Evolutionary conservation across 1,140 invertebrate genomes (phyloP).

Genomic region (Heliconius nattereri): DNA sequence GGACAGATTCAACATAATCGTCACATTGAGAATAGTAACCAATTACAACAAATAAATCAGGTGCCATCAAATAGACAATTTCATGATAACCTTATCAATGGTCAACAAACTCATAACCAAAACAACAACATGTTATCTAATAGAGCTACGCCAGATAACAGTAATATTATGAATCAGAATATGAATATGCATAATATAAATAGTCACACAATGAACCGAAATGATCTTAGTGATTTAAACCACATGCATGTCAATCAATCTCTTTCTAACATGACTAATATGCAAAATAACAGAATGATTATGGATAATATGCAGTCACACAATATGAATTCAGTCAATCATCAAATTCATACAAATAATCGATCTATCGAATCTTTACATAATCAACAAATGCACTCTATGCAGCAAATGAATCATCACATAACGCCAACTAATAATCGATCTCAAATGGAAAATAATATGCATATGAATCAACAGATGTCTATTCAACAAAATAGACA

Average conservation of each 20-base stretch:
- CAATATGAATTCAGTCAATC: conserved; percentile 62
- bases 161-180: conserved; percentile 64
- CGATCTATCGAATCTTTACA: conserved; percentile 72
- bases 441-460: conserved; percentile 66
- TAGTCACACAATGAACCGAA: conserved; percentile 63
- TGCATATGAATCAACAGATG: conserved; percentile 74
- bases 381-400: conserved; percentile 68
- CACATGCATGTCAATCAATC: conserved; percentile 76
- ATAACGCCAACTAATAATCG: conserved; percentile 57
- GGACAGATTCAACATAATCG: conserved; percentile 75
- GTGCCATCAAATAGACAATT: conserved; percentile 60
- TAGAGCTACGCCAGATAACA: conserved; percentile 65
- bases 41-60: conserved; percentile 68
- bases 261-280: conserved; percentile 68
- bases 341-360: conserved; percentile 67
- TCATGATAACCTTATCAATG: conserved; percentile 66
- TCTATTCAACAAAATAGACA: conserved; percentile 72
- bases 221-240: conserved; percentile 66
- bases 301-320: conserved; percentile 74
- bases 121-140: conserved; percentile 62
- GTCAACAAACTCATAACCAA: conserved; percentile 63
- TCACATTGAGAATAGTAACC: conserved; percentile 58
- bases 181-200: conserved; percentile 70
- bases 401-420: conserved; percentile 74
- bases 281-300: conserved; percentile 76